Evolutionary conservation across 2,113 vertebrate genomes (phyloP).

Genomic region (Ranitomeya imitator): DNA sequence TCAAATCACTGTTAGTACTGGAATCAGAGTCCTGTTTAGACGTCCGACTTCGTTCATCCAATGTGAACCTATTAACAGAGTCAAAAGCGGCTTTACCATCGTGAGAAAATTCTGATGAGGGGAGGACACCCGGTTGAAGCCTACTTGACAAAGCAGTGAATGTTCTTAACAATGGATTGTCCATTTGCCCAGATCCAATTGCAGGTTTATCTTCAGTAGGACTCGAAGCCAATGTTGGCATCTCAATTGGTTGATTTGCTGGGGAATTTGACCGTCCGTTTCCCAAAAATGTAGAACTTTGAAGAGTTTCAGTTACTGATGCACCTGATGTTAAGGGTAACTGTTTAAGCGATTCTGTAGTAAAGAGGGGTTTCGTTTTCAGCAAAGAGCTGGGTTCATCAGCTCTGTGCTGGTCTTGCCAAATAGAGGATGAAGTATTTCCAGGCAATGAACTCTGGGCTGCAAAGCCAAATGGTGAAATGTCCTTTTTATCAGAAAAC

Average conservation of each 20-base stretch:
- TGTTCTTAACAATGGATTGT: slow-evolving; percentile 77
- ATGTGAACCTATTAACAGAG: slow-evolving; percentile 87
- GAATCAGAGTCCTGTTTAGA: slow-evolving; percentile 93
- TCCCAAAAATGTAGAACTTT: slow-evolving; percentile 74
- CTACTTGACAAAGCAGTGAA: slow-evolving; percentile 80
- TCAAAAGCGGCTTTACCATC: slow-evolving; percentile 82
- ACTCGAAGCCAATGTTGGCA: slow-evolving; percentile 82
- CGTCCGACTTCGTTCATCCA: slow-evolving; percentile 89
- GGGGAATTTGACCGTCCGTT: slow-evolving; percentile 77
- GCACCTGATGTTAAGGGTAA: slow-evolving; percentile 78
- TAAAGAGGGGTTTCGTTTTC: slow-evolving; percentile 87
- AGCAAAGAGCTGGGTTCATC: slow-evolving; percentile 68
- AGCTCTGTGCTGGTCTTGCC: slow-evolving; percentile 71
- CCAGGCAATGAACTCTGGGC: slow-evolving; percentile 65
- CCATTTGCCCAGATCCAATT: slow-evolving; percentile 71
- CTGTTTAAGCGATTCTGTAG: slow-evolving; percentile 87
- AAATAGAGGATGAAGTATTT: slow-evolving; percentile 70
- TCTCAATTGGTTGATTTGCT: slow-evolving; percentile 76
- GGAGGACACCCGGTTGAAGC: slow-evolving; percentile 78
- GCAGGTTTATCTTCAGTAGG: slow-evolving; percentile 80
- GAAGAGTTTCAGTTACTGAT: slow-evolving; percentile 70
- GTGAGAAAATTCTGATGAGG: slow-evolving; percentile 75
- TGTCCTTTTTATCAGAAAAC: slow-evolving; percentile 84
- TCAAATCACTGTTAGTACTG: slow-evolving; percentile 94
- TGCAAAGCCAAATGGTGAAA: slow-evolving; percentile 85